phyloP scores from a whole-genome alignment of 1,140 invertebrate species.

The Lepidurus apus region DNA sequence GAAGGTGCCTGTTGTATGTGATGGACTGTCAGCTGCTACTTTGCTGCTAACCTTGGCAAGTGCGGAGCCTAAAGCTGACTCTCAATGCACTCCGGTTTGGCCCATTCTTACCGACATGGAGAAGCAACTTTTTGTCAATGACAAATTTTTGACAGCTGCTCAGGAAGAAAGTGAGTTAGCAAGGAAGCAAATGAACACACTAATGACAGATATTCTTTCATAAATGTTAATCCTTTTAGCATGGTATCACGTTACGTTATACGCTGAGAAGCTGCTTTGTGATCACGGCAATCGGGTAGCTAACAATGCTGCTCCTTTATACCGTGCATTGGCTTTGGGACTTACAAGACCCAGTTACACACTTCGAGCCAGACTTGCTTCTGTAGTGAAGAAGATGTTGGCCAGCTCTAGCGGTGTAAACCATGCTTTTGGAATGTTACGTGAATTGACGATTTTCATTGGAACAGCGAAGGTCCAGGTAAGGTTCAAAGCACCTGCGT shows the following conservation, averaged over 20 bases:
- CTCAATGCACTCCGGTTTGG: constrained; percentile 58
- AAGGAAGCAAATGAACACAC: neutral
- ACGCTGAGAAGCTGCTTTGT: constrained; percentile 58
- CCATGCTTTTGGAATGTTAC: constrained; percentile 52
- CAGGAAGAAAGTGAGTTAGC: constrained; percentile 57
- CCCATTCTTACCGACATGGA: constrained; percentile 61
- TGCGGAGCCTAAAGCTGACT: constrained; percentile 50
- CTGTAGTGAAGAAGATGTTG: constrained; percentile 45
- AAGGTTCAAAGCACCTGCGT: too few relatives aligned
- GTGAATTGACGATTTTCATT: constrained; percentile 55
- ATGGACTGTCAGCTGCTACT: constrained; percentile 70
- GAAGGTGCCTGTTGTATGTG: constrained; percentile 58
- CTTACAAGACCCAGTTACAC: constrained; percentile 47
- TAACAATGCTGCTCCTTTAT: constrained; percentile 53
- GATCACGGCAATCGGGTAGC: constrained; percentile 55
- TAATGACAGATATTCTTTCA: constrained; percentile 28
- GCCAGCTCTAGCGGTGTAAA: constrained; percentile 45
- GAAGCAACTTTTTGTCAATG: constrained; percentile 73
- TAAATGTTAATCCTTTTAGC: constrained; percentile 43
- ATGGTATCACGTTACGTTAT: constrained; percentile 54
- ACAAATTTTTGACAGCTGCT: constrained; percentile 67
- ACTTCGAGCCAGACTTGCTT: constrained; percentile 41
- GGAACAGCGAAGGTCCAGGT: constrained; percentile 50
- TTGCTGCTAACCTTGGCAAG: constrained; percentile 61
- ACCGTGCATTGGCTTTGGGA: constrained; percentile 58